Percentiles rank a stretch among this genome's conserved stretches.
These are phyloP conservation scores for Montipora efflorescens DNA, from an alignment of 64 coral and sea anemone genomes.

Conservation along the genomic window DNA sequence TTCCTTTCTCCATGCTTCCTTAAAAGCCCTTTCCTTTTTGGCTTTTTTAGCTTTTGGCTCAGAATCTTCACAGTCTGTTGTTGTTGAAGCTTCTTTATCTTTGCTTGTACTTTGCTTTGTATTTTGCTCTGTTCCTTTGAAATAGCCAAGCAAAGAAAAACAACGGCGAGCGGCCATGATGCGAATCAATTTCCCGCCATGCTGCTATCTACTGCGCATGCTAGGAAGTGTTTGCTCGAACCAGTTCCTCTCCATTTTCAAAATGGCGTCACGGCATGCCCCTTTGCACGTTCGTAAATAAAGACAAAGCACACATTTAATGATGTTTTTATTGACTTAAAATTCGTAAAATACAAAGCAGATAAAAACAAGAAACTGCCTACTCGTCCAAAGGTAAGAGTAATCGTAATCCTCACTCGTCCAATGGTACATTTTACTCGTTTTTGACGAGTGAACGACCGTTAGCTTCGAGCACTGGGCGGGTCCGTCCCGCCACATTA, in stretches of 20 bases:
- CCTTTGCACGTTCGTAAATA: not conserved
- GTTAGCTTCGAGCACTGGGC: not conserved
- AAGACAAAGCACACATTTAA: too few relatives aligned
- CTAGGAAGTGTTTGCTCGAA: not conserved
- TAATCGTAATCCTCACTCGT: too few relatives aligned
- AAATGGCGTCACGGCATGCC: constrained; percentile 1
- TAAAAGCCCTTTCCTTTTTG: constrained; percentile 27
- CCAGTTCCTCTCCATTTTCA: constrained; percentile 37
- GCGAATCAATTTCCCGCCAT: constrained; percentile 1
- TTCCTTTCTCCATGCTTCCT: constrained; percentile 41
- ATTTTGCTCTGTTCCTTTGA: constrained; percentile 6
- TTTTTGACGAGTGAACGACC: too few relatives aligned
- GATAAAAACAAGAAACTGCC: too few relatives aligned
- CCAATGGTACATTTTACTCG: too few relatives aligned
- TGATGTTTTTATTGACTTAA: too few relatives aligned
- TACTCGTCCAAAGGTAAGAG: too few relatives aligned
- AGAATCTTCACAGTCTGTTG: constrained; percentile 23
- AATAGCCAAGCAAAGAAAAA: constrained; percentile 28
- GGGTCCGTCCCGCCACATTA: too few relatives aligned
- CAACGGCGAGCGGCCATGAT: constrained; percentile 12
- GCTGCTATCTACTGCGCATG: constrained; percentile 28
- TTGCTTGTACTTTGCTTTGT: constrained; percentile 33
- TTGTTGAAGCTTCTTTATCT: constrained; percentile 19
- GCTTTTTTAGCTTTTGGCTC: constrained; percentile 34
- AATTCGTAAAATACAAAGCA: too few relatives aligned